These are phyloP conservation scores for Tragelaphus imberbis DNA, from an alignment of 2,113 vertebrate species.

Conservation along the genomic window DNA sequence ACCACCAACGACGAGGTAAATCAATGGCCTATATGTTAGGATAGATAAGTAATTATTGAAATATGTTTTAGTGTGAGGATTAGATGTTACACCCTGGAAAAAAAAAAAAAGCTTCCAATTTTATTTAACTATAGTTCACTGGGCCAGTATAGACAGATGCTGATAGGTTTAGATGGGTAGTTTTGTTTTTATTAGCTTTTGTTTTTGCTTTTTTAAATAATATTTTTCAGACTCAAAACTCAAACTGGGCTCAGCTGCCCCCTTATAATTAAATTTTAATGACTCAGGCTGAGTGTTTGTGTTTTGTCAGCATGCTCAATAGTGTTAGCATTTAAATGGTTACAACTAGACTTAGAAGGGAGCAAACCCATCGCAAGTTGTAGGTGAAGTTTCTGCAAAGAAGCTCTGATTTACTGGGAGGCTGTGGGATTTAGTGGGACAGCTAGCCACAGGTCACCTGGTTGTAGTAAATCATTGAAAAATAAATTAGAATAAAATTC, in stretches of 20 bases:
- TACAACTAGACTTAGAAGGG: conserved; percentile 67
- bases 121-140: background rate
- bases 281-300: conserved; percentile 80
- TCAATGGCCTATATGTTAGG: background rate
- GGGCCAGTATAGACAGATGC: background rate
- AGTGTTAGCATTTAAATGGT: conserved; percentile 80
- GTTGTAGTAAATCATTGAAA: background rate
- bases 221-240: conserved; percentile 74
- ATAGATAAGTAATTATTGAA: background rate
- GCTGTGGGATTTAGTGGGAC: background rate
- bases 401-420: conserved; percentile 1
- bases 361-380: background rate
- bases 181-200: conserved; percentile 19
- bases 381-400: conserved; percentile 29
- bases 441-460: background rate
- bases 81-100: background rate
- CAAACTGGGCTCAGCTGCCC: conserved; percentile 83
- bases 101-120: background rate
- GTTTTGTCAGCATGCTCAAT: conserved; percentile 81
- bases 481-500: conserved; percentile 5
- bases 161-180: conserved; percentile 39
- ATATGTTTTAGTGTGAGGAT: background rate
- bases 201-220: conserved; percentile 24
- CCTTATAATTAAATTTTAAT: conserved; percentile 84
- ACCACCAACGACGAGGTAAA: background rate